Percentiles rank a stretch among this genome's conserved stretches.
phyloP scores from a whole-genome alignment of 2,113 vertebrate species.

The Bubo scandiacus region DNA sequence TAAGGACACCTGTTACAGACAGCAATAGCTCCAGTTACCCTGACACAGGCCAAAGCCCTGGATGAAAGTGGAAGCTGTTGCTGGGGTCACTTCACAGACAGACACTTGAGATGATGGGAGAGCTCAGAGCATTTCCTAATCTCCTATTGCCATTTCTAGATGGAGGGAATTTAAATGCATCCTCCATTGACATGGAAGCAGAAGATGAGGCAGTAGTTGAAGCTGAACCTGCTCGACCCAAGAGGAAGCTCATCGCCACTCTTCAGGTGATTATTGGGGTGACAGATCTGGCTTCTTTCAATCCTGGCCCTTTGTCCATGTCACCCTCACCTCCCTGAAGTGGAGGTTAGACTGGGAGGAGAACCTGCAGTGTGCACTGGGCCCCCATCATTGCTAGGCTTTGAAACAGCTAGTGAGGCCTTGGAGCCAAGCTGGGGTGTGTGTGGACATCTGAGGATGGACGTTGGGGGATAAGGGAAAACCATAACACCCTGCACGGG shows the following conservation, averaged over 20 bases:
- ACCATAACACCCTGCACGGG: background rate
- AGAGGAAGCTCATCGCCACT: constrained; percentile 73
- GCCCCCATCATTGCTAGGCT: background rate
- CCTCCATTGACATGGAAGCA: constrained; percentile 62
- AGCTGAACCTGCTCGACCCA: constrained; percentile 64
- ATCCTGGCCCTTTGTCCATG: background rate
- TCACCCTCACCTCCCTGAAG: background rate
- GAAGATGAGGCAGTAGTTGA: constrained; percentile 68
- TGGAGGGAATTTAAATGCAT: constrained; percentile 66
- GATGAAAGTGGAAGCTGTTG: background rate
- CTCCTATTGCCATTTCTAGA: constrained; percentile 62
- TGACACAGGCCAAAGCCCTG: background rate
- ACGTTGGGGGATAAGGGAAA: background rate
- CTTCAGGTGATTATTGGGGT: constrained; percentile 70
- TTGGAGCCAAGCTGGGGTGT: background rate
- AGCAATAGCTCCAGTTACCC: background rate
- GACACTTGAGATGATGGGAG: background rate
- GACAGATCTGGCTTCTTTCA: background rate
- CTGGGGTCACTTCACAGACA: background rate
- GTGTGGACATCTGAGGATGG: background rate
- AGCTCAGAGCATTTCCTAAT: background rate
- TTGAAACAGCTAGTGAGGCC: background rate
- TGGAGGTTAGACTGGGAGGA: background rate
- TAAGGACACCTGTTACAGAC: background rate
- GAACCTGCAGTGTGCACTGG: background rate